Evolutionary conservation across 2,113 vertebrate genomes (phyloP), one percentile per base, ranked within the genome.

Genomic region (Brachypteracias leptosomus): DNA sequence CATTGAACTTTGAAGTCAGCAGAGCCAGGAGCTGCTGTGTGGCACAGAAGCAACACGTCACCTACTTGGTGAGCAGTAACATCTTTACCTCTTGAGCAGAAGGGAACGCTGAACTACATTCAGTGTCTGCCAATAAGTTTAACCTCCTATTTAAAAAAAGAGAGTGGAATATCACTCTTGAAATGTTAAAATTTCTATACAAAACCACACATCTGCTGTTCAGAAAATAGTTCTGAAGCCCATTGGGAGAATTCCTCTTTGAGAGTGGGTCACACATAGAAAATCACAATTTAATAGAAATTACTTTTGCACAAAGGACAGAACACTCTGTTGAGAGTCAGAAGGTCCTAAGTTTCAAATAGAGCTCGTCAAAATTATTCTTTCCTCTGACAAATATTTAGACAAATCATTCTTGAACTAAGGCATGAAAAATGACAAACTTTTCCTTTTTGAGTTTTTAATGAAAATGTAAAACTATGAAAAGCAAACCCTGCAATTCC

Each of bases 381-480:
- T 54, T 61, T 49, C 8, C 5, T 6, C 36, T 13, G 83, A 57
- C 3, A 79, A 2, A 38, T 7, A 47, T 25, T 76, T 52, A 65
- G 29, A 55, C 92, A 87, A 90, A 35, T 9, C 8, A 38, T 61
- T 38, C 3, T 57, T 47, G 20, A 73, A 40, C 16, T 24, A 63
- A 57, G 21, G 8, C 10, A 28, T 25, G 44, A 92, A 92, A 79
- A 94, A 36, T 73, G 3, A 49, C 29, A 65, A 79, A 21, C 5
- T 19, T 70, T 52, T 88, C 35, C 33, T 19, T 73, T 88, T 52
- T 77, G 31, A 84, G 67, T 80, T 86, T 76, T 93, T 61, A 80
- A 95, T 88, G 16, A 88, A 80, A 90, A 90, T 94, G 86, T 84
- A 58, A 58, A 96, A 86, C 18, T 54, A 7, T 55, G 70, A 73